A percentile compares a stretch with the other conserved stretches of the same genome.
phyloP scores from a whole-genome alignment of 2,888 invertebrate species.

The Lamellibrachia satsuma region DNA sequence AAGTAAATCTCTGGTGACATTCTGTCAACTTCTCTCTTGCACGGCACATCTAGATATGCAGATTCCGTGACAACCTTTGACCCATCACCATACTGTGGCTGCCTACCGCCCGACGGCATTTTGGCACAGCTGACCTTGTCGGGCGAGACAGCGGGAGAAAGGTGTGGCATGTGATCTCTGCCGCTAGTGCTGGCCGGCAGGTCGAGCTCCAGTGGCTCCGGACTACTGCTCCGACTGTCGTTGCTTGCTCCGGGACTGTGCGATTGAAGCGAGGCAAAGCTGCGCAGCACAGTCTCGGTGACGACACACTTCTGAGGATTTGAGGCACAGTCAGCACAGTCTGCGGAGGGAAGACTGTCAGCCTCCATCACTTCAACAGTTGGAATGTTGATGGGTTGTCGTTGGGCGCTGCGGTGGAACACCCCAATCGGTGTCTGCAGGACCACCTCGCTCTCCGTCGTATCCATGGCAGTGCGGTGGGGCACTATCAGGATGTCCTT shows the following conservation, averaged over 20 bases:
- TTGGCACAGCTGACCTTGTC: neutral
- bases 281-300: neutral
- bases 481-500: conserved; percentile 36
- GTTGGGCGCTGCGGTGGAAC: conserved; percentile 45
- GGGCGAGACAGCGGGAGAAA: neutral
- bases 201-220: neutral
- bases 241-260: conserved; percentile 1
- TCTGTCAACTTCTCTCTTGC: neutral
- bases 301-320: neutral
- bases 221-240: neutral
- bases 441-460: conserved; percentile 37
- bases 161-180: neutral
- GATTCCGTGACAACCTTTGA: neutral
- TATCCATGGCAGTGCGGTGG: conserved; percentile 44
- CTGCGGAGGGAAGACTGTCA: neutral
- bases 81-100: neutral
- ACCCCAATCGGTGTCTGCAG: conserved; percentile 58
- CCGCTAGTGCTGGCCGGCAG: neutral
- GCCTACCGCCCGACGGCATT: neutral
- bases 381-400: neutral
- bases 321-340: neutral
- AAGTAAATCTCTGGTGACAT: neutral
- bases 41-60: neutral
- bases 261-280: neutral
- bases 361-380: neutral